Percentiles rank a stretch among this genome's conserved stretches.
phyloP scores from a whole-genome alignment of 2,113 vertebrate species.

The Hirundichthys speculiger region DNA sequence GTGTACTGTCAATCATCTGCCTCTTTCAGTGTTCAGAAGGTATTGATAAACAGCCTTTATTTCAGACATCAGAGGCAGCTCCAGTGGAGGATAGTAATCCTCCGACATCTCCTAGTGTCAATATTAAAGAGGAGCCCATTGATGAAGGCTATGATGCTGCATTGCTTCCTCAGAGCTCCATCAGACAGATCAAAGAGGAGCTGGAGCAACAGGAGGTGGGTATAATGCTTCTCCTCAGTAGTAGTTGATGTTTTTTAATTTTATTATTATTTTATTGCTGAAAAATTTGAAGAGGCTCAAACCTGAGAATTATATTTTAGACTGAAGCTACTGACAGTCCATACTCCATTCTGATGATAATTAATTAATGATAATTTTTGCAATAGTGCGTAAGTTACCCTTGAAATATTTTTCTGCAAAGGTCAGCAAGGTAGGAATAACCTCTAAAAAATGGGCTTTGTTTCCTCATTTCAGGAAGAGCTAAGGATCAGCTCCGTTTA shows the following conservation, averaged over 20 bases:
- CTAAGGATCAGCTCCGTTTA: conserved; percentile 97
- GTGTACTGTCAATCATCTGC: not conserved
- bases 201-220: conserved; percentile 91
- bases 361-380: not conserved
- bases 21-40: not conserved
- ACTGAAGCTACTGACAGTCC: no score
- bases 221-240: not conserved
- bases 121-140: conserved; percentile 97
- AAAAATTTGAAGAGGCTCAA: no score
- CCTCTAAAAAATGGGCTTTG: not conserved
- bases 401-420: not conserved
- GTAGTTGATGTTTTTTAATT: no score
- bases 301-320: no score
- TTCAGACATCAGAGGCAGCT: conserved; percentile 50
- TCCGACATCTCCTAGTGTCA: conserved; percentile 83
- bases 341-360: no score
- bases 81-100: conserved; percentile 76
- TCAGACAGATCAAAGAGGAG: conserved; percentile 93
- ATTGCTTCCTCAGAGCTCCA: conserved; percentile 79
- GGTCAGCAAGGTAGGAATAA: no score
- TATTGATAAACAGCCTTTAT: not conserved
- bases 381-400: not conserved
- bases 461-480: conserved; percentile 84
- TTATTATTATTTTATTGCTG: no score
- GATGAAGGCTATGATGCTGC: conserved; percentile 97